phyloP scores from a whole-genome alignment of 1,140 invertebrate genomes.

The Dendroctonus valens region DNA sequence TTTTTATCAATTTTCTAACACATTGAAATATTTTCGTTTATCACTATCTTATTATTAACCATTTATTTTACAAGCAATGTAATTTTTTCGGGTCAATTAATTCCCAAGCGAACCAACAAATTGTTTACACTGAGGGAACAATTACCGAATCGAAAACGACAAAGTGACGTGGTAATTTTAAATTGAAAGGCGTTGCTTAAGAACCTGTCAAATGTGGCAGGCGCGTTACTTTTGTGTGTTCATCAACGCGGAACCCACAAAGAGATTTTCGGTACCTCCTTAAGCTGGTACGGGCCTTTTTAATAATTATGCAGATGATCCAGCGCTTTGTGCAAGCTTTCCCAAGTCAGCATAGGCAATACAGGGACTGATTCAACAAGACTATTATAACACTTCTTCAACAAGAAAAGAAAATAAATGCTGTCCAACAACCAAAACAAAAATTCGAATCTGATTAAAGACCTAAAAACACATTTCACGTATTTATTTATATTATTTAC shows the following conservation, averaged over 20 bases:
- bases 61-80: background rate
- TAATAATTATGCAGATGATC: background rate
- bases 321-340: no score
- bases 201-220: background rate
- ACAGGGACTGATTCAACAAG: no score
- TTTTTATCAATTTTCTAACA: no score
- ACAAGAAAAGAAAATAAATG: no score
- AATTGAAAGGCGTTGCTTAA: background rate
- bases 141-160: background rate
- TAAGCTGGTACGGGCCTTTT: constrained; percentile 2
- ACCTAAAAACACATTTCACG: no score
- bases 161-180: background rate
- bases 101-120: background rate
- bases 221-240: constrained; percentile 2
- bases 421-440: no score
- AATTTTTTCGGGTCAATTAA: background rate
- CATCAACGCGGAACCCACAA: constrained; percentile 1
- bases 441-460: no score
- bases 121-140: constrained; percentile 4
- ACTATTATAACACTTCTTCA: no score
- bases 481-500: no score
- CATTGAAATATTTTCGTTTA: no score
- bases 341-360: no score
- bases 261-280: constrained; percentile 2
- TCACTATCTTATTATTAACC: no score